Evolutionary conservation across 2,797 vertebrate species (phyloP), one percentile per base, ranked within the genome.

Genomic region (Pogoniulus pusillus): DNA sequence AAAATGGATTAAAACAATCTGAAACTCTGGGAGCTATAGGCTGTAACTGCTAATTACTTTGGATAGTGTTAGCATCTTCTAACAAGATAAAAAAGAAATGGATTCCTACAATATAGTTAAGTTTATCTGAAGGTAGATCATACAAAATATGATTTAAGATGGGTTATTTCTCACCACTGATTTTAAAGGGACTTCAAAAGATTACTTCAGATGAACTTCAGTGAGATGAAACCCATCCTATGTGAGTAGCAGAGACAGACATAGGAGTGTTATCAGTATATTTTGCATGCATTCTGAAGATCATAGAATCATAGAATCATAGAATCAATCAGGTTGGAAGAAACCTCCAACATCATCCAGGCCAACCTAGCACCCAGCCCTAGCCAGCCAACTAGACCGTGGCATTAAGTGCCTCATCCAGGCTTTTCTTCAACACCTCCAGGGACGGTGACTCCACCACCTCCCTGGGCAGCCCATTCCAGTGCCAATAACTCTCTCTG

Each of bases 1-100:
- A 79, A 82, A 91, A 79, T 84, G 69, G 71, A 91, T 92, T 92
- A 84, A 76, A 91, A 39, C 20, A 84, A 57, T 76, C 24, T 54
- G 76, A 92, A 84, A 68, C 71, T 90, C 71, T 90, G 64, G 17
- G 27, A 90, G 17, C 27, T 22, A 49, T 55, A 70, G 37, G 13
- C 16, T 89, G 34, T 85, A 37, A 53, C 26, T 89, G 41, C 12
- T 89, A 81, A 87, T 80, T 63, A 66, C 39, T 66, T 68, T 5
- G 29, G 7, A 26, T 60, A 29, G 19, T 10, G 24, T 53, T 55
- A 72, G 10, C 15, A 64, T 57, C 54, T 60, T 87, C 39, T 43
- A n/a, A n/a, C n/a, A n/a, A n/a, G n/a, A n/a, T n/a, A n/a, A n/a
- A n/a, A n/a, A n/a, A n/a, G n/a, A n/a, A n/a, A n/a, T n/a, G n/a